Base-by-base conservation (phyloP, 92 coral and sea anemone genomes). In the Porites rus region DNA sequence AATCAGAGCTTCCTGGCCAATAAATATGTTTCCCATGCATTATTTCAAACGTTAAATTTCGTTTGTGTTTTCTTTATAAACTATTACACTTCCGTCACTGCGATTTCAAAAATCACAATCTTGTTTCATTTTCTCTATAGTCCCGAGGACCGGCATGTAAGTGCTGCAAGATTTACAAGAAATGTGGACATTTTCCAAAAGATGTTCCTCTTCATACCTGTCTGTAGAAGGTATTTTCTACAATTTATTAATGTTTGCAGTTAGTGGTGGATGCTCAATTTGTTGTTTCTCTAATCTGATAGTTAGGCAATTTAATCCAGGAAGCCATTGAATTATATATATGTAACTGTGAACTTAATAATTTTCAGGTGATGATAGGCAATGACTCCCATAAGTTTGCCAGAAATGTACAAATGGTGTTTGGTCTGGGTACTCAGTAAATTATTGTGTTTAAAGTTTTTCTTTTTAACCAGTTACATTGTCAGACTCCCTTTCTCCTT, bases 131-230 rank as follows among this genome's bases (percentile, higher is more conserved):
- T 66, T 66, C 46, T 1, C 25, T 28, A 28, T 66, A 50, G 62
- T 24, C 20, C 54, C 51, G 71, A 71, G 50, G 88, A 84, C 38
- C 75, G 77, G 51, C 61, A 78, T 77, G 60, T 2, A 72, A 74
- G 88, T 38, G 88, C 88, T 19, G 50, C 77, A 59, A 19, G 69
- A 13, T 84, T 84, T 22, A 64, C 75, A 12, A 73, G 82, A 70
- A 84, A 64, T 21, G 76, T 68, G 50, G 51, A 81, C 53, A 67
- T 68, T 50, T 81, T 73, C 50, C 60, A 64, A 12, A 81, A 81
- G 86, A 46, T 10, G 24, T 67, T 81, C 60, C 19, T 81, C 69
- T 51, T 81, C 63, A 68, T 81, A 54, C 86, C 86, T 81, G 86
- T 81, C 76, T 67, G 74, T 51, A 81, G 74, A 81, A 75, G 86